Percentiles rank a stretch among this genome's conserved stretches.
These are phyloP conservation scores for Otus sunia DNA, from an alignment of 2,113 vertebrate genomes.

Conservation along the genomic window DNA sequence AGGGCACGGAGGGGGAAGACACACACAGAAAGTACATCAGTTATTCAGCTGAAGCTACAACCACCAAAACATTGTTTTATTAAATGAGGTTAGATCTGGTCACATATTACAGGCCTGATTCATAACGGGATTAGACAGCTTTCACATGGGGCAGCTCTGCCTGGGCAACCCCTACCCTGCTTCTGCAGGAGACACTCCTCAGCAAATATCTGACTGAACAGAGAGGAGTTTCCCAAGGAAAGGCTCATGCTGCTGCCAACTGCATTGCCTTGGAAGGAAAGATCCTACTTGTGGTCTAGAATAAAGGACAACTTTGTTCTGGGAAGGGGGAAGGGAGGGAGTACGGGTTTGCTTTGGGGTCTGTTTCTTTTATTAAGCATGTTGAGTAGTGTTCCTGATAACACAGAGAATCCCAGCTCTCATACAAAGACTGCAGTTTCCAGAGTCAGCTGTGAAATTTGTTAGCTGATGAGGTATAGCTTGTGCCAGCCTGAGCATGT, in stretches of 20 bases:
- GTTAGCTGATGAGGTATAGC: neutral
- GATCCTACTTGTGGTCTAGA: neutral
- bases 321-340: neutral
- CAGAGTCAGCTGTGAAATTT: neutral
- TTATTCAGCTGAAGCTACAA: conserved; percentile 35
- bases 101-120: neutral
- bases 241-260: neutral
- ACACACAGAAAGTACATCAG: conserved; percentile 52
- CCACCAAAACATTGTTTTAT: neutral
- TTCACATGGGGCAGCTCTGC: fast-evolving
- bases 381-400: neutral
- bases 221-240: neutral
- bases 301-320: neutral
- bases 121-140: neutral
- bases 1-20: neutral
- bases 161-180: neutral
- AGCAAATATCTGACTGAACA: fast-evolving
- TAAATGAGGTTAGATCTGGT: neutral
- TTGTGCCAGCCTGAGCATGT: neutral
- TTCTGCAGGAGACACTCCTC: neutral
- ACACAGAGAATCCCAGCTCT: neutral
- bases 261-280: neutral
- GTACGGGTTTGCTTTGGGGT: neutral
- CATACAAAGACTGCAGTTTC: neutral
- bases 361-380: neutral